Base-by-base conservation (phyloP, 2,113 vertebrate species). In the Grallaria varia region DNA sequence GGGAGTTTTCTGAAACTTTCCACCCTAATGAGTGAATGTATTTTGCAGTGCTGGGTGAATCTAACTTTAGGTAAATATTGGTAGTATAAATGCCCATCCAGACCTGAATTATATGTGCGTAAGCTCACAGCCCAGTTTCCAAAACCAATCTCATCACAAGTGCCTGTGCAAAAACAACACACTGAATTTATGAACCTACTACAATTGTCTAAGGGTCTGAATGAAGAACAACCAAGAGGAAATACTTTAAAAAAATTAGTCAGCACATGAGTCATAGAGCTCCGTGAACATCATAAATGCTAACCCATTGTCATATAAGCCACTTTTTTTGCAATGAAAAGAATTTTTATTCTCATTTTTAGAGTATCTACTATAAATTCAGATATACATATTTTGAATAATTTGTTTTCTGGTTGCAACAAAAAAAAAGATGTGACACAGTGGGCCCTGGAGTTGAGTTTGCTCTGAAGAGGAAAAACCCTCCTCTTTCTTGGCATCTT, bases 51-150 rank as follows among this genome's bases (percentile, higher is more conserved):
- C 18, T 35, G 55, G 35, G 27, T 37, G 25, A 87, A 81, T 19
- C 9, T 5, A 30, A n/a, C 13, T 23, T 84, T 33, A 31, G 17
- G 5, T 37, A 72, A 62, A 28, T 67, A 33, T 2, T 45, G n/a
- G 9, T 8, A 52, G 23, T 47, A 10, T 14, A 28, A 77, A 64
- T 52, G 17, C 6, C 44, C 8, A 4, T 31, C 17, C 28, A 79
- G 35, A 53, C 20, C 14, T 11, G 27, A 89, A 44, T 62, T 73
- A 35, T 4, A 28, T 0, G 0, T 11, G 17, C 39, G 8, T 23
- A 58, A 42, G 12, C 10, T 45, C 37, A 27, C 13, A 78, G 10
- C 14, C 11, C 17, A 23, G 24, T 44, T 89, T 87, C 39, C 28
- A 82, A 89, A 94, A 19, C 17, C 7, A 17, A 55, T 75, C 19